A percentile compares a stretch with the other conserved stretches of the same genome.
Conservation (phyloP, 2,113 vertebrate genomes). For the Petroica traversi region DNA sequence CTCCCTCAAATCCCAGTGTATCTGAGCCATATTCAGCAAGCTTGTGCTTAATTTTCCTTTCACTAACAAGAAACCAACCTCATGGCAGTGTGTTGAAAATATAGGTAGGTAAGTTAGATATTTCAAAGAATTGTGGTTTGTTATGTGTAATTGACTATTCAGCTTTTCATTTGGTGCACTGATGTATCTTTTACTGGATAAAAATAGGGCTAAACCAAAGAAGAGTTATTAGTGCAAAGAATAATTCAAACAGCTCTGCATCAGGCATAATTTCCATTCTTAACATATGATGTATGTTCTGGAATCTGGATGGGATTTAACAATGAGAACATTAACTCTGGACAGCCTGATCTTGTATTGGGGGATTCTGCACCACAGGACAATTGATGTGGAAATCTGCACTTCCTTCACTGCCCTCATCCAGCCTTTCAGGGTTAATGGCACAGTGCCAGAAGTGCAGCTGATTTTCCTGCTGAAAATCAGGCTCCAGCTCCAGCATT, state of each 20-base stretch:
- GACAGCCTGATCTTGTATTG: neutral
- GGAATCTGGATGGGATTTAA: neutral
- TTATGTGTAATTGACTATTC: neutral
- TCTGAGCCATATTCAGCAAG: neutral
- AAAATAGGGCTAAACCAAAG: neutral
- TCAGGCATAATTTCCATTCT: neutral
- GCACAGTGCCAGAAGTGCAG: neutral
- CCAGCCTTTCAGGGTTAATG: neutral
- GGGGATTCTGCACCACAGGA: neutral
- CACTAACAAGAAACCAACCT: neutral
- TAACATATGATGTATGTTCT: neutral
- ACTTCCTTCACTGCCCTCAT: fast-evolving
- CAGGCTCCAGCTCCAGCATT: neutral
- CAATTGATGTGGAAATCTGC: neutral
- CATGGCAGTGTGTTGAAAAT: neutral
- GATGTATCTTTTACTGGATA: neutral
- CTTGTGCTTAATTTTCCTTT: neutral
- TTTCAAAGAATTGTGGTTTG: neutral
- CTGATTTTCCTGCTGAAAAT: neutral
- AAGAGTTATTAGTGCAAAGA: neutral
- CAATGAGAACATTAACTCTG: neutral
- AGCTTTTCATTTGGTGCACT: neutral
- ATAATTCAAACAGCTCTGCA: neutral
- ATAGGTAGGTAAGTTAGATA: neutral
- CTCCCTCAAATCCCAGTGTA: neutral